Base-by-base conservation (phyloP, 2,797 vertebrate genomes). In the Phalanger gymnotis region DNA sequence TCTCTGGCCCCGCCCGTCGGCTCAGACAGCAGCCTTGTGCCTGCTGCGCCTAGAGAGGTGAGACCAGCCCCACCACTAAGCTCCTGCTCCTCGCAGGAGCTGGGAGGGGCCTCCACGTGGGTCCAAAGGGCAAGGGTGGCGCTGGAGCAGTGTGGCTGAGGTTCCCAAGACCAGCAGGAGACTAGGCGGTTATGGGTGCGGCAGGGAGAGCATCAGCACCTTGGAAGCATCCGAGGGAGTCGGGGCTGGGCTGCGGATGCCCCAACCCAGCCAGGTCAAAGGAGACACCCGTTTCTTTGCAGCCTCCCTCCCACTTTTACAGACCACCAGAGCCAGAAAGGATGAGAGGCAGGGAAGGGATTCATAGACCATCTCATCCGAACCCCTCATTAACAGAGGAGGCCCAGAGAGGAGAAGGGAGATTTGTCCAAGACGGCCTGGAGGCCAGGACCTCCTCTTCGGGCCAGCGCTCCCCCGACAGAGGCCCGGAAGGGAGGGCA, bases 391-490 rank as follows among this genome's bases (percentile, higher is more conserved):
- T 81, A 11, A n/a, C 12, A 40, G 22, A 47, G 66, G 61, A 22
- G 73, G 40, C 73, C 40, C 73, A 47, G 7, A 11, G 1, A 73
- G n/a, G 73, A 81, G 73, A 73, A 40, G 66, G n/a, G 14, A 40
- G 22, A 81, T 25, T 3, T 81, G 40, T 73, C n/a, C 66, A 40
- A n/a, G 5, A 27, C 25, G 73, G n/a, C 40, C 3, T 40, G 2
- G 2, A 27, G 9, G 25, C 14, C n/a, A 22, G n/a, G 19, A 22
- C 19, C 25, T 19, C n/a, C n/a, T 81, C 34, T 19, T 22, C n/a
- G 7, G 19, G 5, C 66, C n/a, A 19, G 16, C 0, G 2, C 7
- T 40, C 16, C n/a, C 66, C 16, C 22, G 22, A 0, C 40, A 10
- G 2, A 81, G 25, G 40, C 40, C 40, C 22, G 25, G 40, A 73